Percentiles rank a stretch among this genome's conserved stretches.
Conservation (phyloP, 2,113 vertebrate species). For the Craseonycteris thonglongyai region DNA sequence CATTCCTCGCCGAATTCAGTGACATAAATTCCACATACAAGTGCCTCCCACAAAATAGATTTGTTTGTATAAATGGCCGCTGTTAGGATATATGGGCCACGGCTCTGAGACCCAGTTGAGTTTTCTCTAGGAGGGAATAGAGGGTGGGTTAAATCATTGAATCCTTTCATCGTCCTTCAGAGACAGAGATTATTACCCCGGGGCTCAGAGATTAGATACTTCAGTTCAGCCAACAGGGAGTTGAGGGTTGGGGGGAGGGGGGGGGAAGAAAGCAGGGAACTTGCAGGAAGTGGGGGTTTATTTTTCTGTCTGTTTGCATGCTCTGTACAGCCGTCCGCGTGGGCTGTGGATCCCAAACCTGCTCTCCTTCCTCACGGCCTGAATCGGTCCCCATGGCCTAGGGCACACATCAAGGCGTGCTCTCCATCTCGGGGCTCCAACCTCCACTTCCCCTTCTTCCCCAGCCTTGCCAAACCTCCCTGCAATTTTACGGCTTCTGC, state of each 20-base stretch:
- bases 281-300: background rate
- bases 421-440: background rate
- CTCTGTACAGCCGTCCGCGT: background rate
- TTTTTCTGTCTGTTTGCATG: background rate
- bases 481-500: background rate
- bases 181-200: background rate
- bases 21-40: background rate
- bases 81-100: background rate
- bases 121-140: conserved; percentile 10
- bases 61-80: background rate
- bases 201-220: background rate
- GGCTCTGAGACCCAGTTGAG: background rate
- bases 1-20: background rate
- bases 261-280: background rate
- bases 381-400: background rate
- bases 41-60: background rate
- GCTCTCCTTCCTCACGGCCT: background rate
- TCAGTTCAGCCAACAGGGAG: background rate
- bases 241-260: too few relatives aligned
- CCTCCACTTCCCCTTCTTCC: background rate
- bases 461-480: background rate
- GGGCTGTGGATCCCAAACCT: background rate
- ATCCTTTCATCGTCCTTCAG: background rate
- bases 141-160: background rate
- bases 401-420: background rate